These are phyloP conservation scores for Trichonephila clavata DNA, from an alignment of 1,140 invertebrate genomes.

Conservation along the genomic window DNA sequence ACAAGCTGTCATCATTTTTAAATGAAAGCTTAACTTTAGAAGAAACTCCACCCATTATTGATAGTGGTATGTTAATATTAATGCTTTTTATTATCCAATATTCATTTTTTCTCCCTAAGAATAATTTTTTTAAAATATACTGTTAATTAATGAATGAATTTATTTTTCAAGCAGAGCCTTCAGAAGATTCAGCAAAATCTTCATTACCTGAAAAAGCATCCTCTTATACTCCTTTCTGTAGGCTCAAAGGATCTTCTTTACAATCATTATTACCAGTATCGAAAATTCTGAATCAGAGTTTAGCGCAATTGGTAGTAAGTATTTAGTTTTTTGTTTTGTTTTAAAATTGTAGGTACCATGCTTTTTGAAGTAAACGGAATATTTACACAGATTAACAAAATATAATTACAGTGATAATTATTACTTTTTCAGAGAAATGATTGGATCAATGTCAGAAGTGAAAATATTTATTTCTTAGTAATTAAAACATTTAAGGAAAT, in stretches of 20 bases:
- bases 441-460: too few relatives aligned
- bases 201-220: not conserved
- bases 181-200: not conserved
- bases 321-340: not conserved
- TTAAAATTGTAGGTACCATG: too few relatives aligned
- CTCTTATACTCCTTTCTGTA: slow-evolving; percentile 17
- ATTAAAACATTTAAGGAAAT: too few relatives aligned
- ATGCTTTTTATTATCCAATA: not conserved
- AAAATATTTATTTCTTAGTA: too few relatives aligned
- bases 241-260: slow-evolving; percentile 45
- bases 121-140: not conserved
- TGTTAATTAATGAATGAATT: not conserved
- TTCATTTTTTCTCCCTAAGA: not conserved
- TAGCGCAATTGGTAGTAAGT: slow-evolving; percentile 46
- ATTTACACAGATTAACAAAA: too few relatives aligned
- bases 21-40: slow-evolving; percentile 83
- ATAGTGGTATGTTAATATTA: slow-evolving; percentile 47
- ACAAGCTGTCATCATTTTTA: slow-evolving; percentile 82
- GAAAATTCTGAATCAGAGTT: slow-evolving; percentile 4
- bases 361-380: too few relatives aligned
- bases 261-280: slow-evolving; percentile 41
- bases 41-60: slow-evolving; percentile 80
- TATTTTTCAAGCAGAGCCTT: not conserved
- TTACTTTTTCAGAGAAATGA: too few relatives aligned
- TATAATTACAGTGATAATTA: too few relatives aligned